These are phyloP conservation scores for Drosophila persimilis DNA, from an alignment of 1,140 invertebrate species.

Conservation along the genomic window DNA sequence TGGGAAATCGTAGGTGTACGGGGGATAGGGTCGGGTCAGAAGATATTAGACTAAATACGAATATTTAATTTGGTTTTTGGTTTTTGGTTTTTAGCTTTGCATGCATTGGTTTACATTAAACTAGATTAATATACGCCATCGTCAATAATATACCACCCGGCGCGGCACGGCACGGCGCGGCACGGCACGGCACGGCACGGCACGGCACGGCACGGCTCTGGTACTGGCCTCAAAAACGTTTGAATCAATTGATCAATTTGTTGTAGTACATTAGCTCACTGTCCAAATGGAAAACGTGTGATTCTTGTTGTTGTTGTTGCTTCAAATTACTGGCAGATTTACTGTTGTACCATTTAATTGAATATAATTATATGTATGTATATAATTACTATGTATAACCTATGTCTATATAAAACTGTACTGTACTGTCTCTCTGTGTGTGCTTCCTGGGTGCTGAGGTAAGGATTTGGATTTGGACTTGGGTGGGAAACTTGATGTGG, in stretches of 20 bases:
- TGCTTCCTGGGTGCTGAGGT: not conserved
- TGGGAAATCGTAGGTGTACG: not conserved
- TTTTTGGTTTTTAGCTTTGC: conserved; percentile 27
- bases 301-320: conserved; percentile 72
- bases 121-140: conserved; percentile 56
- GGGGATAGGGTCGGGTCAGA: conserved; percentile 23
- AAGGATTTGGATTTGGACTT: too few species aligned
- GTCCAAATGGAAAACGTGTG: conserved; percentile 81
- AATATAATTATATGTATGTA: conserved; percentile 47
- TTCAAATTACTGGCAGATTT: conserved; percentile 75
- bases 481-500: not conserved
- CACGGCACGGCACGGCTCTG: not conserved
- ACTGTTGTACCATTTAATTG: conserved; percentile 63
- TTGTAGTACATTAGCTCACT: conserved; percentile 78
- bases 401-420: conserved; percentile 55
- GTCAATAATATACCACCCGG: conserved; percentile 66
- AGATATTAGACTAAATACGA: conserved; percentile 39
- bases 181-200: conserved; percentile 1
- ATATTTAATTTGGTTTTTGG: conserved; percentile 35
- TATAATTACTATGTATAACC: conserved; percentile 46
- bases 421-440: conserved; percentile 34
- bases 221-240: conserved; percentile 52
- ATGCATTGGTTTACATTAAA: conserved; percentile 55
- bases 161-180: not conserved
- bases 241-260: conserved; percentile 73